Evolutionary conservation across 2,113 vertebrate genomes (phyloP), one percentile per base, ranked within the genome.

Genomic region (Hippocampus barbouri): DNA sequence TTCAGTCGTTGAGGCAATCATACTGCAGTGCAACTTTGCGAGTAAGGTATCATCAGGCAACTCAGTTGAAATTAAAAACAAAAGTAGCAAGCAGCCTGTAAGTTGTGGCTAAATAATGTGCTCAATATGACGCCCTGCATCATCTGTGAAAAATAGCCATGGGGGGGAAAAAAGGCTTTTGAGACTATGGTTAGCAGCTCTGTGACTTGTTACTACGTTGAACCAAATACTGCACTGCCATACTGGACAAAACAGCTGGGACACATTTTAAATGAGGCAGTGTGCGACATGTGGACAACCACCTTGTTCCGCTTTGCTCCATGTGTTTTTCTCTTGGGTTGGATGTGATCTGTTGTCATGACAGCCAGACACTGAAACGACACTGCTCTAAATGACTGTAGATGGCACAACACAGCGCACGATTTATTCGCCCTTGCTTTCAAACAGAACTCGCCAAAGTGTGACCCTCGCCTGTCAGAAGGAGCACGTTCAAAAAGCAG

Each of bases 81-180:
- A 18, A 49, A 49, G 47, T 49, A 43, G 47, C 47, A 49, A 49
- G 47, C 16, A 49, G 15, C 47, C 4, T 49, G 47, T 18, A 14
- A 49, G 3, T 49, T 49, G 12, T 3, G 2, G 12, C 16, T 49
- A 49, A 49, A 49, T 49, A 49, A 49, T 49, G 47, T 34, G 30
- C 30, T 27, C 27, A 27, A 27, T 27, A 27, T 27, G 27, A 27
- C 27, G 27, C 27, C 27, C 27, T 49, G 47, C 47, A 49, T 49
- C 59, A 70, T 69, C 69, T 49, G 51, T 61, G 70, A 75, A 69
- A 72, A 76, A 66, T 11, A 77, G 69, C 71, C 68, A 75, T 74
- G 30, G 30, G 0, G 30, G 30, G 70, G 2, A 1, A 43, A 72
- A 81, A 77, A 77, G 49, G 72, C 43, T 49, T 75, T 59, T 27